Percentiles rank a stretch among this genome's conserved stretches.
These are phyloP conservation scores for Drosophila neotestacea DNA, from an alignment of 2,888 invertebrate species.

Conservation along the genomic window DNA sequence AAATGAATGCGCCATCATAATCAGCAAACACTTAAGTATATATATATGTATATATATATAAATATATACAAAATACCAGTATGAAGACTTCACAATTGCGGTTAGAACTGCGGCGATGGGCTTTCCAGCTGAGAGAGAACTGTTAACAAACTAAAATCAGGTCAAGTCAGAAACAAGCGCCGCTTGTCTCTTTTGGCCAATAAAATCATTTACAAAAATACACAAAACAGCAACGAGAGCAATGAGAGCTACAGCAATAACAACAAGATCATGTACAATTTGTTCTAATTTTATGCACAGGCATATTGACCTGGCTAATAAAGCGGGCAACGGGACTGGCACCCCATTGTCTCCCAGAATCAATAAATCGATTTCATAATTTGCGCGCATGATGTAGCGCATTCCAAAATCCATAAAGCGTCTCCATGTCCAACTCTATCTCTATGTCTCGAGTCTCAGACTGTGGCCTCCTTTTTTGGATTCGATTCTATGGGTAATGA, in stretches of 20 bases:
- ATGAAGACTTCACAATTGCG: slow-evolving; percentile 33
- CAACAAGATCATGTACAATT: slow-evolving; percentile 70
- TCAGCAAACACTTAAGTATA: background rate
- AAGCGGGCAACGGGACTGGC: slow-evolving; percentile 25
- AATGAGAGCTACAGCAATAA: slow-evolving; percentile 6
- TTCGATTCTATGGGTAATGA: slow-evolving; percentile 13
- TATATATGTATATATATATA: slow-evolving; percentile 6
- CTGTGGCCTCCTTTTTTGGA: slow-evolving; percentile 36
- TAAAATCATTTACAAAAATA: slow-evolving; percentile 44
- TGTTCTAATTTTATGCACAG: slow-evolving; percentile 69
- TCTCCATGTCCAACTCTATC: slow-evolving; percentile 1
- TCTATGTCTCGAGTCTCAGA: slow-evolving; percentile 17
- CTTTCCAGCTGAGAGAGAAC: slow-evolving; percentile 40
- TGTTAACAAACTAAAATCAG: slow-evolving; percentile 44
- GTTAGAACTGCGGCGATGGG: slow-evolving; percentile 49
- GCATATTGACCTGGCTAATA: slow-evolving; percentile 32
- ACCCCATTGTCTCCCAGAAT: slow-evolving; percentile 16
- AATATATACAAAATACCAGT: slow-evolving; percentile 13
- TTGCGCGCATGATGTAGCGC: slow-evolving; percentile 70
- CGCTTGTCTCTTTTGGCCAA: slow-evolving; percentile 24
- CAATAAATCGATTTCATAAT: slow-evolving; percentile 54
- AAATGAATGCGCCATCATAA: slow-evolving; percentile 37
- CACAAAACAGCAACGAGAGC: background rate
- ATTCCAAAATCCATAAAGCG: slow-evolving; percentile 53
- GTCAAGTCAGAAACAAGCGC: slow-evolving; percentile 51